A percentile compares a stretch with the other conserved stretches of the same genome.
phyloP scores from a whole-genome alignment of 2,888 invertebrate genomes.

The Erebia epiphron region DNA sequence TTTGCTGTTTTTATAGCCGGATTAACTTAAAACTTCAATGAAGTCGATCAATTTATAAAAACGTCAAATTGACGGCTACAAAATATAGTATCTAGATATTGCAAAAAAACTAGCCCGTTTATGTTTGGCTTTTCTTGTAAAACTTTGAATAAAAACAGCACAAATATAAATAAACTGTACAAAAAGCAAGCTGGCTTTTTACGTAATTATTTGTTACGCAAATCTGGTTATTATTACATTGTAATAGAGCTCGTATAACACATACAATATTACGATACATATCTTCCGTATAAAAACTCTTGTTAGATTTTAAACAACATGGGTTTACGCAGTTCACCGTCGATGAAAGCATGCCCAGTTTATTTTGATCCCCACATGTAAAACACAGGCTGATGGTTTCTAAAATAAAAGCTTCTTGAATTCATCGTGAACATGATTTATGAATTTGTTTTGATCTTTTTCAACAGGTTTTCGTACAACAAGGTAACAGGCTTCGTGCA shows the following conservation, averaged over 20 bases:
- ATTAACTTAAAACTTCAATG: no score
- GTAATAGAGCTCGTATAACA: background rate
- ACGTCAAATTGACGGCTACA: no score
- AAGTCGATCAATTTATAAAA: no score
- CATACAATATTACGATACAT: background rate
- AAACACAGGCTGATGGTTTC: background rate
- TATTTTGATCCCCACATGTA: slow-evolving; percentile 4
- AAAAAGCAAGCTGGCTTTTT: slow-evolving; percentile 13
- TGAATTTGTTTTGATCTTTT: background rate
- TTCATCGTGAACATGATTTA: no score
- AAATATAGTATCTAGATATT: no score
- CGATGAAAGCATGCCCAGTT: background rate
- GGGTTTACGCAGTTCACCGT: background rate
- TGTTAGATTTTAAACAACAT: background rate
- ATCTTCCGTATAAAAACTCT: slow-evolving; percentile 15
- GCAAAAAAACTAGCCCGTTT: background rate
- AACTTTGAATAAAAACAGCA: slow-evolving; percentile 41
- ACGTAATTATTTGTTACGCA: slow-evolving; percentile 23
- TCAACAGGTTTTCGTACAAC: no score
- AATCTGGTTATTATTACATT: slow-evolving; percentile 28
- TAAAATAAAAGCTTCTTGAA: background rate
- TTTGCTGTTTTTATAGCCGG: no score
- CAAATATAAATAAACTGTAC: slow-evolving; percentile 40
- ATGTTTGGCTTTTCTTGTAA: slow-evolving; percentile 39
- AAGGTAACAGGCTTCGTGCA: no score